These are phyloP conservation scores for Potamarius usumacintae DNA, from an alignment of 2,113 vertebrate genomes.

Conservation along the genomic window DNA sequence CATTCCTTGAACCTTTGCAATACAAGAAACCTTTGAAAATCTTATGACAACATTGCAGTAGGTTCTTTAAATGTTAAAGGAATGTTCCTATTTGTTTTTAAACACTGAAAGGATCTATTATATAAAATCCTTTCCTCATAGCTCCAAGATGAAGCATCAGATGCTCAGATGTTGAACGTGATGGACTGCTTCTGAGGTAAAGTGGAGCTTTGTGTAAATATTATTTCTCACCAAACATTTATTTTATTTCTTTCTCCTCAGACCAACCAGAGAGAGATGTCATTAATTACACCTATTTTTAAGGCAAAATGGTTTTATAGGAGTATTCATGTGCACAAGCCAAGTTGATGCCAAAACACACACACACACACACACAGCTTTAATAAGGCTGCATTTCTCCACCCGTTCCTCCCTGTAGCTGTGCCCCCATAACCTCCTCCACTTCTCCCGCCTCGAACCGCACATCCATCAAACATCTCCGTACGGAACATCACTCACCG, in stretches of 20 bases:
- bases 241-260: neutral
- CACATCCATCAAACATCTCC: slow-evolving; percentile 2
- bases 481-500: neutral
- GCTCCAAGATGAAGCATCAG: neutral
- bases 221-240: neutral
- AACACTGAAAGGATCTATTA: neutral
- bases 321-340: neutral
- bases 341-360: neutral
- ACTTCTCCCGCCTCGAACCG: neutral
- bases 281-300: neutral
- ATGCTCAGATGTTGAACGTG: neutral
- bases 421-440: neutral
- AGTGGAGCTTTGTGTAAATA: neutral
- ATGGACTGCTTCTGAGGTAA: neutral
- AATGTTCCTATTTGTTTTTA: neutral
- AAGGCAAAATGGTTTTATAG: neutral
- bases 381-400: neutral
- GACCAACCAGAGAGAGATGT: neutral
- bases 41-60: too few relatives aligned
- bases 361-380: neutral
- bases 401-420: neutral
- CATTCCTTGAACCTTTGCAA: too few relatives aligned
- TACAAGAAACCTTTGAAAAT: too few relatives aligned
- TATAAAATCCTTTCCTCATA: neutral
- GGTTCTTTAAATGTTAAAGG: too few relatives aligned